These are phyloP conservation scores for Alcedo atthis DNA, from an alignment of 2,797 vertebrate species.

Conservation along the genomic window DNA sequence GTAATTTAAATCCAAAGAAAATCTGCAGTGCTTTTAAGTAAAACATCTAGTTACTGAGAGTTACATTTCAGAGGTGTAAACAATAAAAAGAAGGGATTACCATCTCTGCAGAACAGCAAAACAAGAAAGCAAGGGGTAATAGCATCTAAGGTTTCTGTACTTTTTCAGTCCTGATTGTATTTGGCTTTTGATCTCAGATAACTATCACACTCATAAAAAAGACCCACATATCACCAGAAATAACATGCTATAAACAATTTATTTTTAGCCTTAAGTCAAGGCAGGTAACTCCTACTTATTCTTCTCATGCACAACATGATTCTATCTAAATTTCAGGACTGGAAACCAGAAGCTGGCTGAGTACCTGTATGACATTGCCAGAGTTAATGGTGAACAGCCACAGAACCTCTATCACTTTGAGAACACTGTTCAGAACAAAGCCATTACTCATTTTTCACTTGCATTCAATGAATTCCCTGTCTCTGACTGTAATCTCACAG, in stretches of 20 bases:
- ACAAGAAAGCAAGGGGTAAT: not conserved
- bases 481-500: constrained; percentile 29
- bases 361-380: not conserved
- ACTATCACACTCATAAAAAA: not conserved
- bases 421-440: constrained; percentile 52
- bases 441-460: constrained; percentile 50
- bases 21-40: not conserved
- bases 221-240: not conserved
- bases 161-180: not conserved
- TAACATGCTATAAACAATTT: not conserved
- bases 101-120: not conserved
- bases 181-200: not conserved
- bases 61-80: not conserved
- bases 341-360: not conserved
- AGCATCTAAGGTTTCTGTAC: not conserved
- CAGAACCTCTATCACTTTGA: not conserved
- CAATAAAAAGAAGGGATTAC: not conserved
- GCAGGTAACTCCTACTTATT: not conserved
- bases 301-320: not conserved
- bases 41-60: not conserved
- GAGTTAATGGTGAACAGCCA: not conserved
- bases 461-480: constrained; percentile 9
- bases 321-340: not conserved
- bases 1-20: not conserved
- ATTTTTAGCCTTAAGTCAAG: not conserved